These are phyloP conservation scores for Drosophila imparisetae DNA, from an alignment of 2,888 invertebrate species.

Conservation along the genomic window DNA sequence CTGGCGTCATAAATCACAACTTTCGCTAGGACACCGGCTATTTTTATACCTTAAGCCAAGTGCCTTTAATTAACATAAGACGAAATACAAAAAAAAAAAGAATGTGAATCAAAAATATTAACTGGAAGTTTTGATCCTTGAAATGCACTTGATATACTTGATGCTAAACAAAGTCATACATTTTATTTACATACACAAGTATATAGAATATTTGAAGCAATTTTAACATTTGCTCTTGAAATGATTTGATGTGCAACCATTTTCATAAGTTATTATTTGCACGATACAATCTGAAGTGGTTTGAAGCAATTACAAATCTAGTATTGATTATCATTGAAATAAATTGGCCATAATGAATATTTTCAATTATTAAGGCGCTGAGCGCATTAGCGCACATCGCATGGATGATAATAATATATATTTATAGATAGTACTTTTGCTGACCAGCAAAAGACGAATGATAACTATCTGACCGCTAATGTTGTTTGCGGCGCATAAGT, in stretches of 20 bases:
- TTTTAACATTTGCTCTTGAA: neutral
- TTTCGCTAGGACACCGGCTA: neutral
- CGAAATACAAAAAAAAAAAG: no score
- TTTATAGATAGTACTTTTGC: conserved; percentile 4
- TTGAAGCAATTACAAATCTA: neutral
- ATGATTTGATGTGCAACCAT: no score
- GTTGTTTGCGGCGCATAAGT: conserved; percentile 36
- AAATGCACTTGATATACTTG: neutral
- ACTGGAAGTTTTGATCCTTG: neutral
- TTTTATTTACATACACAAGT: neutral
- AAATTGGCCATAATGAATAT: neutral
- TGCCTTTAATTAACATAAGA: neutral
- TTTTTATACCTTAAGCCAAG: neutral
- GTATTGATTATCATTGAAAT: neutral
- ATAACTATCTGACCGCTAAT: conserved; percentile 48
- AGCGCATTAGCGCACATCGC: neutral
- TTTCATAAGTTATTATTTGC: neutral
- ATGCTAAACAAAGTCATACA: neutral
- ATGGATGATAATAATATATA: conserved; percentile 18
- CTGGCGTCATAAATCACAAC: conserved; percentile 12
- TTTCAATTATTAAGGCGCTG: neutral
- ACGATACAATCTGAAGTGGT: neutral
- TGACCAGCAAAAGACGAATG: conserved; percentile 20
- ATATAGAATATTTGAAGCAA: neutral
- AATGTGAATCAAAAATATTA: neutral